Conservation (phyloP, 2,888 invertebrate species). For the Seira musarum region DNA sequence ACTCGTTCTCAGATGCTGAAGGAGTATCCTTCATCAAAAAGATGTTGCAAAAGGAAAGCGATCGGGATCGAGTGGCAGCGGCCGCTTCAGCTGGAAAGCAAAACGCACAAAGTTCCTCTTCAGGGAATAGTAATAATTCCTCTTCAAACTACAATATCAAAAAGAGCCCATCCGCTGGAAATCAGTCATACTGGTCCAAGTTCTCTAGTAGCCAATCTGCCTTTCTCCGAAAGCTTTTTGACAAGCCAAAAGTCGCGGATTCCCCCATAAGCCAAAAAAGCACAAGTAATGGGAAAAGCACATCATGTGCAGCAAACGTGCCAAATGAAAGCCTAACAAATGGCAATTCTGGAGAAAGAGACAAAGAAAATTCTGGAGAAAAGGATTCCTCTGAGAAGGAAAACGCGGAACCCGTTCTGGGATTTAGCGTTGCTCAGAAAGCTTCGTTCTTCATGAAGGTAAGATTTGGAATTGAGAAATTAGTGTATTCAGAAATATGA, state of each 20-base stretch:
- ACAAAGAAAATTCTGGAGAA: constrained; percentile 18
- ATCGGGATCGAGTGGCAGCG: constrained; percentile 50
- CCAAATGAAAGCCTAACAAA: not conserved
- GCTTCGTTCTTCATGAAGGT: constrained; percentile 69
- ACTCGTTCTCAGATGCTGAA: constrained; percentile 66
- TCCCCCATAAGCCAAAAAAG: constrained; percentile 24
- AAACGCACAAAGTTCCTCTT: constrained; percentile 1
- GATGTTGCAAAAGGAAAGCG: constrained; percentile 64
- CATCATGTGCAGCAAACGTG: not conserved
- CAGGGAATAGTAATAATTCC: constrained; percentile 17
- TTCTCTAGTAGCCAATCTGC: constrained; percentile 65
- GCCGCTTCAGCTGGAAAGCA: constrained; percentile 21
- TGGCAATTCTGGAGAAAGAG: constrained; percentile 1
- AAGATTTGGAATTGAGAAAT: too few relatives aligned
- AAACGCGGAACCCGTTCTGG: constrained; percentile 59
- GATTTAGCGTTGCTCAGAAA: constrained; percentile 68
- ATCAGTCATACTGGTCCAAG: constrained; percentile 67
- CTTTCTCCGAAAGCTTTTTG: constrained; percentile 66
- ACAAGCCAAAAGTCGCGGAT: constrained; percentile 53
- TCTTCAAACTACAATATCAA: constrained; percentile 57
- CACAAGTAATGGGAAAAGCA: not conserved
- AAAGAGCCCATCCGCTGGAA: constrained; percentile 68
- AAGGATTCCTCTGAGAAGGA: constrained; percentile 35
- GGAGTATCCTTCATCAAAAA: constrained; percentile 67
- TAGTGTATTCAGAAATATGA: too few relatives aligned